Base-by-base conservation (phyloP, 1,140 invertebrate species). In the Drosophila sp. region DNA sequence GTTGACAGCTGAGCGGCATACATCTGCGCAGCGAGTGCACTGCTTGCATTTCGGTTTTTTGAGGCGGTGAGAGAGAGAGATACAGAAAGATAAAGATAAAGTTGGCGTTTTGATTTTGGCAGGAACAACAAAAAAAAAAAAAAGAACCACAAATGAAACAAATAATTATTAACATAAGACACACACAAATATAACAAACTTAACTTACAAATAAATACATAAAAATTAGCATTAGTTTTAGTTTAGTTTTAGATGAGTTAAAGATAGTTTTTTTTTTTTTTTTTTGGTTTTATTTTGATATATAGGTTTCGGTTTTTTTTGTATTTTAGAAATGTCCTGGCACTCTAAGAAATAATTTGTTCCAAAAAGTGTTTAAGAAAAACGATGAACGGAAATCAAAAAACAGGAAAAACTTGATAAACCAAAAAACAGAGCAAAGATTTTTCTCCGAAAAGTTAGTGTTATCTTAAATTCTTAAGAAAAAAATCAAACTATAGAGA, bases 1-100 rank as follows among this genome's bases (percentile, higher is more conserved):
- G 96, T 95, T 93, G 96, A 96, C 94, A 97, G 96, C 94, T 96
- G 95, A 94, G 96, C 96, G 94, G 96, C 96, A 94, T 96, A 96
- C 96, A 97, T 96, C 96, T 97, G 96, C 94, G 96, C 96, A 96
- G 96, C 96, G 96, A 97, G 96, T 96, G 96, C 96, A 97, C 96
- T 97, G 96, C 84, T 89, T 96, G 94, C 78, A 74, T 80, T 79
- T 67, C 47, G 64, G 35, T 38, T 38, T 38, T 38, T 38, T 8
- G 8, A 58, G 60, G 50, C 41, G 60, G 65, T 67, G 80, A 75
- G 60, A 82, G 70, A 77, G 70, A 80, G 79, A 69, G 80, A 81
- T 73, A 82, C 70, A 77, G 70, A 80, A 75, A 69, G 80, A 81
- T 79, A 69, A 67, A 77, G 79, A 82, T 78, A 70, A 71, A 75